Evolutionary conservation across 2,113 vertebrate genomes (phyloP).

Genomic region (Oreocharis arfaki): DNA sequence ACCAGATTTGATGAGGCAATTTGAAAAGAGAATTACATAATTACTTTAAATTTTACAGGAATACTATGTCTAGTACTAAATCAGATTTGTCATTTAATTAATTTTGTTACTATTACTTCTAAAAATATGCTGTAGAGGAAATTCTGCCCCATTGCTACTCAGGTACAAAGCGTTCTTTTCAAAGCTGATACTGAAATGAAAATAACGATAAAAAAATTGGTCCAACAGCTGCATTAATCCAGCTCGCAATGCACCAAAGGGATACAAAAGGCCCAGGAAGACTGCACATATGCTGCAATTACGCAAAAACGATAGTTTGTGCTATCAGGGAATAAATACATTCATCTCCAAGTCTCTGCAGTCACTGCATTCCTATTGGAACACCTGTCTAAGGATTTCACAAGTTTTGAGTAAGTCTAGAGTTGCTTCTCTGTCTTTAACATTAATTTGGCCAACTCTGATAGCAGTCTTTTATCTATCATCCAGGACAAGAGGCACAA

Average conservation of each 20-base stretch:
- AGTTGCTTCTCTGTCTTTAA: neutral
- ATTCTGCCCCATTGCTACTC: neutral
- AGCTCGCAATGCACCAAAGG: neutral
- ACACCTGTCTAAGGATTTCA: neutral
- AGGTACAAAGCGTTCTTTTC: neutral
- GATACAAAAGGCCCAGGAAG: neutral
- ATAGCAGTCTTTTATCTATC: neutral
- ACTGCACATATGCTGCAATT: neutral
- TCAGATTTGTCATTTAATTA: neutral
- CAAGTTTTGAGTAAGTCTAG: neutral
- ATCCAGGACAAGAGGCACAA: neutral
- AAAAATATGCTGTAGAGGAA: neutral
- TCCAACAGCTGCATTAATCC: neutral
- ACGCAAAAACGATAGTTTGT: neutral
- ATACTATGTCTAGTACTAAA: neutral
- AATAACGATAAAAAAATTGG: neutral
- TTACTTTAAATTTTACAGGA: neutral
- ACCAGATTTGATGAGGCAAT: neutral
- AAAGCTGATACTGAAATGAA: neutral
- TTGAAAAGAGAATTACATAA: neutral
- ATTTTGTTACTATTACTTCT: neutral
- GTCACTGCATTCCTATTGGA: neutral
- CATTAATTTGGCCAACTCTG: neutral
- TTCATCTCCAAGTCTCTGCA: neutral
- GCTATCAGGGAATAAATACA: neutral